These are phyloP conservation scores for Alloplasta piceator DNA, from an alignment of 2,888 invertebrate genomes.

Conservation along the genomic window DNA sequence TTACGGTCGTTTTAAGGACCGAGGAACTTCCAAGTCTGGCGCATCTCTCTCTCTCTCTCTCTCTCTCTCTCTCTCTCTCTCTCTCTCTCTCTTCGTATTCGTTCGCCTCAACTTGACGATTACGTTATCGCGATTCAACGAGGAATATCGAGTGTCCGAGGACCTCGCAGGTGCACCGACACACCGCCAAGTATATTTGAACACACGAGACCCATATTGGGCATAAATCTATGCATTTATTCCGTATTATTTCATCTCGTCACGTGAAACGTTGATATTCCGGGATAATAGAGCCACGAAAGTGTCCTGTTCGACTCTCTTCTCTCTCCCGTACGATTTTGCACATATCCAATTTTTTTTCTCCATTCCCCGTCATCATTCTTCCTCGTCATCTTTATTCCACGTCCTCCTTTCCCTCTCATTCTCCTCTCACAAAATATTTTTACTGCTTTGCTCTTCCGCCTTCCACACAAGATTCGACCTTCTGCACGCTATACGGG, in stretches of 20 bases:
- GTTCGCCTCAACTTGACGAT: conserved; percentile 25
- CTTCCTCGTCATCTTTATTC: neutral
- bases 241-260: conserved; percentile 23
- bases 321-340: conserved; percentile 25
- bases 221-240: neutral
- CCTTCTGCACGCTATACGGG: conserved; percentile 37
- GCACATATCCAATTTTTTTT: conserved; percentile 27
- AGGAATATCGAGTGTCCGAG: conserved; percentile 50
- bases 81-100: neutral
- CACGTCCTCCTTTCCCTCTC: conserved; percentile 1
- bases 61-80: conserved; percentile 13
- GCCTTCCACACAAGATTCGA: conserved; percentile 40
- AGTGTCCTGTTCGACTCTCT: conserved; percentile 57
- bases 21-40: conserved; percentile 8
- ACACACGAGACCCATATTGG: neutral
- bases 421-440: conserved; percentile 7
- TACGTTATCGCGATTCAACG: conserved; percentile 54
- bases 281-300: conserved; percentile 60
- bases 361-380: neutral
- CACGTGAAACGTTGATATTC: conserved; percentile 40
- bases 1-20: conserved; percentile 31
- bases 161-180: conserved; percentile 32
- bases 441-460: conserved; percentile 45
- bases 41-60: conserved; percentile 8
- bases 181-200: conserved; percentile 18